Evolutionary conservation across 2,113 vertebrate species (phyloP), one percentile per base, ranked within the genome.

Genomic region (Ochotona curzoniae): DNA sequence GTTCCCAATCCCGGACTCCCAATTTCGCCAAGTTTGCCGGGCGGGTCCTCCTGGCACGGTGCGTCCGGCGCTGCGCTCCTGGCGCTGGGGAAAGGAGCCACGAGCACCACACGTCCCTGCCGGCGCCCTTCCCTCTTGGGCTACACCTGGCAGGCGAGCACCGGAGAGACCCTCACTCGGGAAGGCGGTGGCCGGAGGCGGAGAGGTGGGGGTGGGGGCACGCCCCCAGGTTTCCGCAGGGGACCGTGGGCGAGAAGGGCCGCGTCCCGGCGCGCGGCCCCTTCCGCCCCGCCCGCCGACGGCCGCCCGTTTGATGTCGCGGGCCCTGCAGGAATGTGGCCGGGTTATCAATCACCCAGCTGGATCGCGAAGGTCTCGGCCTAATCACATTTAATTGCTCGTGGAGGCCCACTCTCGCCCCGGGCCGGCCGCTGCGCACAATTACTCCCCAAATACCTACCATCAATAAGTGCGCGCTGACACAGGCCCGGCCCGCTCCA

Each of bases 311-410:
- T 98, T 98, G 98, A 98, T 97, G 98, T 98, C 97, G 97, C 96
- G 94, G 98, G 97, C 97, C 97, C 97, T 96, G 98, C 97, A 98
- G 97, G 98, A 98, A 98, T 98, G 98, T 97, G 96, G 97, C 98
- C 97, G 97, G 98, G 98, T 98, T 98, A 98, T 98, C 98, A 98
- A 98, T 98, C 98, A 98, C 98, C 98, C 98, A 98, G 98, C 98
- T 98, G 98, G 98, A 98, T 98, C 98, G 98, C 97, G 97, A 98
- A 98, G 98, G 98, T 98, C 98, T 98, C 98, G 97, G 98, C 96
- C 98, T 98, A 98, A 98, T 98, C 98, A 98, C 98, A 98, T 98
- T 98, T 98, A 98, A 98, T 98, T 98, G 98, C 98, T 98, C 98
- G 97, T 98, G 98, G 98, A 98, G 98, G 98, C 98, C 98, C 98